phyloP scores from a whole-genome alignment of 2,888 invertebrate genomes.

The Scaptomyza cyrtandrae region DNA sequence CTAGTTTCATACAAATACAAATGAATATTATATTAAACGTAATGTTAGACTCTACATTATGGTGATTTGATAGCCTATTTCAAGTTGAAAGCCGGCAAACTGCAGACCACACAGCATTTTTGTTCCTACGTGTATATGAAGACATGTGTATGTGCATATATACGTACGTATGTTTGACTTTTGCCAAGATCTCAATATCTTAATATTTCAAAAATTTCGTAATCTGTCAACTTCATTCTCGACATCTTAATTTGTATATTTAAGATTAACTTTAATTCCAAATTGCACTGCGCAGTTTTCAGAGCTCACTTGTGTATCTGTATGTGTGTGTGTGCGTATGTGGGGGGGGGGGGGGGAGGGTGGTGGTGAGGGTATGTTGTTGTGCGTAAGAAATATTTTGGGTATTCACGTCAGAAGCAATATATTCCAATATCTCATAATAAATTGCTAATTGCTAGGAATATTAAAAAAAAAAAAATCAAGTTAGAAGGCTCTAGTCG shows the following conservation, averaged over 20 bases:
- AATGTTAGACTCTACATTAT: conserved; percentile 5
- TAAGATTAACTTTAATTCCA: background rate
- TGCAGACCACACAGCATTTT: background rate
- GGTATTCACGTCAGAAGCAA: too few relatives aligned
- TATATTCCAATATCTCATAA: too few relatives aligned
- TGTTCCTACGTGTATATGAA: background rate
- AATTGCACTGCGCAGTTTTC: background rate
- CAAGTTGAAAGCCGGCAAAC: background rate
- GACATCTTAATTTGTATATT: background rate
- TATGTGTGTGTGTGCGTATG: too few relatives aligned
- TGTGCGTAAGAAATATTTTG: too few relatives aligned
- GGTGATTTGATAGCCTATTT: background rate
- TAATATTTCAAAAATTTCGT: background rate
- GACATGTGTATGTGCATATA: background rate
- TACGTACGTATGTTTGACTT: background rate
- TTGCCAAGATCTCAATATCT: background rate
- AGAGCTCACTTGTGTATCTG: too few relatives aligned
- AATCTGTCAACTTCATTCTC: background rate
- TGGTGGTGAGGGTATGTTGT: too few relatives aligned
- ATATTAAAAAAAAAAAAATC: too few relatives aligned
- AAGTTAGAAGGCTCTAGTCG: too few relatives aligned
- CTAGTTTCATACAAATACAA: conserved; percentile 79
- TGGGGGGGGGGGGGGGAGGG: too few relatives aligned
- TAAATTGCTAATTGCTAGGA: too few relatives aligned
- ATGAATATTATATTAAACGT: conserved; percentile 37